Percentiles rank a stretch among this genome's conserved stretches.
Evolutionary conservation across 2,797 vertebrate genomes (phyloP).

Genomic region (Potorous gilbertii): DNA sequence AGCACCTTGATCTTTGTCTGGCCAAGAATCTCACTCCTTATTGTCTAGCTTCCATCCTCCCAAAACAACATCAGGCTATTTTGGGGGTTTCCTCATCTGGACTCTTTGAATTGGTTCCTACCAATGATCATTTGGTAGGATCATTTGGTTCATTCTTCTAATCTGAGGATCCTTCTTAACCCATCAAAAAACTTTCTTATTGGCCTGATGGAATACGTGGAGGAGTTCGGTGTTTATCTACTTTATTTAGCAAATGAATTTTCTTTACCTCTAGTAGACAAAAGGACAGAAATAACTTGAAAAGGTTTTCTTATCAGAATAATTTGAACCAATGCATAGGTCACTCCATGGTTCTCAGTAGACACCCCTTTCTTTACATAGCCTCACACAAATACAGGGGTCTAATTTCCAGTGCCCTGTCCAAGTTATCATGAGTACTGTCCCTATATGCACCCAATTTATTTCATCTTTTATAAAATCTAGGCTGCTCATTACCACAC

Average conservation of each 20-base stretch:
- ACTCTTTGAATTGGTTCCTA: not conserved
- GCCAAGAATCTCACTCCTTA: not conserved
- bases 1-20: not conserved
- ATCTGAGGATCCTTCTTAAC: not conserved
- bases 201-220: not conserved
- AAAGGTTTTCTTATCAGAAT: not conserved
- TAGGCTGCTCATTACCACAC: constrained; percentile 27
- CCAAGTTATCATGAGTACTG: not conserved
- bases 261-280: not conserved
- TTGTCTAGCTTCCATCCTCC: not conserved
- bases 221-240: not conserved
- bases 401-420: not conserved
- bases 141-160: not conserved
- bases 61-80: not conserved
- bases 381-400: not conserved
- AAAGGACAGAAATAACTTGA: not conserved
- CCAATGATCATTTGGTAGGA: too few relatives aligned
- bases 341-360: not conserved
- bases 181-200: not conserved
- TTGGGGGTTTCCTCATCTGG: not conserved
- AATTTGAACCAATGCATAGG: not conserved
- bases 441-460: not conserved
- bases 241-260: not conserved
- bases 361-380: not conserved
- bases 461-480: constrained; percentile 70